phyloP scores from a whole-genome alignment of 2,113 vertebrate genomes.

The Pollimyrus isidori region DNA sequence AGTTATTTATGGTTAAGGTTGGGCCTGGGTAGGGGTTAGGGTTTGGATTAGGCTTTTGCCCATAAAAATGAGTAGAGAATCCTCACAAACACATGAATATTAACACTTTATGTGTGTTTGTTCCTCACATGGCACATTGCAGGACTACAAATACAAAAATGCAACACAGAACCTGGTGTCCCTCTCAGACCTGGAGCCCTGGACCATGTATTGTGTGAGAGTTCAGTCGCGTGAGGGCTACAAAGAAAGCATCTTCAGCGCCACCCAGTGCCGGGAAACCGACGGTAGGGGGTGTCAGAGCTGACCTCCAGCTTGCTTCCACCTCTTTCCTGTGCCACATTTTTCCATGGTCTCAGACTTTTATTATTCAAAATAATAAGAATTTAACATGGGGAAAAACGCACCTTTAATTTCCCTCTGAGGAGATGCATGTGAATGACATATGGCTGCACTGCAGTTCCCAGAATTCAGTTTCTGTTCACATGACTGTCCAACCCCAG shows the following conservation, averaged over 20 bases:
- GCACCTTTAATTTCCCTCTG: not conserved
- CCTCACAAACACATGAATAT: not conserved
- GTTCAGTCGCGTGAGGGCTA: constrained; percentile 35
- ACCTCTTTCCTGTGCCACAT: not conserved
- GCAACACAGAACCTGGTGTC: constrained; percentile 29
- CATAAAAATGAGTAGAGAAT: not conserved
- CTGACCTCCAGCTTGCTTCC: not conserved
- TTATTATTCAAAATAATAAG: not conserved
- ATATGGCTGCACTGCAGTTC: not conserved
- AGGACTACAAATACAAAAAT: not conserved
- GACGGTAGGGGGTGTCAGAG: constrained; percentile 37
- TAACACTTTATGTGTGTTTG: not conserved
- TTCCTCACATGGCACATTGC: not conserved
- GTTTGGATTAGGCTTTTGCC: not conserved
- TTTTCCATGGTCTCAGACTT: not conserved
- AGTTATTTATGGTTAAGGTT: not conserved
- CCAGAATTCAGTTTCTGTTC: not conserved
- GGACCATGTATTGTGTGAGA: constrained; percentile 52
- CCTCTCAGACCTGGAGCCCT: constrained; percentile 34
- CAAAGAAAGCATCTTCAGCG: constrained; percentile 47
- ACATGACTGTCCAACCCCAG: not conserved
- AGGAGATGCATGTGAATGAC: not conserved
- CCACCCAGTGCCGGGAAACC: constrained; percentile 38
- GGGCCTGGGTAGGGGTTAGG: not conserved
- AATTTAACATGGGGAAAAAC: not conserved